These are phyloP conservation scores for Sander lucioperca DNA, from an alignment of 2,113 vertebrate species.

Conservation along the genomic window DNA sequence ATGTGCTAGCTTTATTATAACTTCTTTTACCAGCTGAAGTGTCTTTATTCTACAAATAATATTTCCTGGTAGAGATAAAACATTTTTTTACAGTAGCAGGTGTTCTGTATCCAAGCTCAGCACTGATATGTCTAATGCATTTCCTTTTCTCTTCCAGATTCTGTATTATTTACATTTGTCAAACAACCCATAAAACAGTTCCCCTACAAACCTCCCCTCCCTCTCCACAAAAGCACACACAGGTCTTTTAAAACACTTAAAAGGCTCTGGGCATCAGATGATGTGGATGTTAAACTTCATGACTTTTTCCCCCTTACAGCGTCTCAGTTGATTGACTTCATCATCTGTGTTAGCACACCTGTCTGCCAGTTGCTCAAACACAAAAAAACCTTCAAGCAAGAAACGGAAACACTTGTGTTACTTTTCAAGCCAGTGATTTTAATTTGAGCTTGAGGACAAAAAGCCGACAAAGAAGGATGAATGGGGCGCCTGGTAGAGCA, in stretches of 20 bases:
- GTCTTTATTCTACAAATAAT: constrained; percentile 5
- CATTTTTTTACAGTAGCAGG: constrained; percentile 6
- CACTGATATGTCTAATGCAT: constrained; percentile 36
- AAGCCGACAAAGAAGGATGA: not conserved
- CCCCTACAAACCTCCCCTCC: not conserved
- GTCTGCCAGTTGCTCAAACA: constrained; percentile 21
- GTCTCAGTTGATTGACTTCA: constrained; percentile 29
- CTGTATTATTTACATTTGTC: constrained; percentile 43
- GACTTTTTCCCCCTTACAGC: constrained; percentile 21
- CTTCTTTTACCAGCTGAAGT: not conserved
- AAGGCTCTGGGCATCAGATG: constrained; percentile 32
- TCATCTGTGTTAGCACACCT: constrained; percentile 35
- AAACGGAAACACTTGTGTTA: constrained; percentile 27
- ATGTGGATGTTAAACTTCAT: constrained; percentile 63
- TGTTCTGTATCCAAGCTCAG: constrained; percentile 22
- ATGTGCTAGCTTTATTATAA: constrained; percentile 13
- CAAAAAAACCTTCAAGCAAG: not conserved
- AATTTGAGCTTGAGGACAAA: not conserved
- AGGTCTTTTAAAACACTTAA: constrained; percentile 55
- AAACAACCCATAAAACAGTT: constrained; percentile 27
- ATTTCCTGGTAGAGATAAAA: constrained; percentile 10
- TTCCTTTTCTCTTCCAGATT: constrained; percentile 13
- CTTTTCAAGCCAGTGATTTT: constrained; percentile 4
- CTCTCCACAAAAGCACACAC: constrained; percentile 29
- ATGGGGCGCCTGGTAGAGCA: too few relatives aligned